Evolutionary conservation across 2,888 invertebrate species (phyloP).

Genomic region (Norana najaformis): DNA sequence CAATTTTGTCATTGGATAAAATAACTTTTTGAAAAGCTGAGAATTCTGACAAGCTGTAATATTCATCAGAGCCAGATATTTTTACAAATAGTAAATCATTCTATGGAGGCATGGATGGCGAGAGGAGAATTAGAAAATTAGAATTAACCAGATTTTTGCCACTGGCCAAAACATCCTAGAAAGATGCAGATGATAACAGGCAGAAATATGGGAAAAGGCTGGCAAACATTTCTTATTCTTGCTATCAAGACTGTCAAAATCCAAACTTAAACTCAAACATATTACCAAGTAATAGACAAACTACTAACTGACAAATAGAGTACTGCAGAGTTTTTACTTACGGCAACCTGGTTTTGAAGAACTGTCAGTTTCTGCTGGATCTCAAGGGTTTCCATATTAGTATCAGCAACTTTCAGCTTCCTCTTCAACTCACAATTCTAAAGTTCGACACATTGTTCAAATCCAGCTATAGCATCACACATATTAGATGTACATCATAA

Average conservation of each 20-base stretch:
- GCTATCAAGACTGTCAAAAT: background rate
- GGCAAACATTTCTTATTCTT: background rate
- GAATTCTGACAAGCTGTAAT: background rate
- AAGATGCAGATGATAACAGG: too few species aligned
- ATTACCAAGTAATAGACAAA: background rate
- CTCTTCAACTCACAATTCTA: constrained; percentile 9
- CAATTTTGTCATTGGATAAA: background rate
- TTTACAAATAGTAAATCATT: too few species aligned
- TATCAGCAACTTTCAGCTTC: background rate
- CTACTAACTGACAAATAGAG: background rate
- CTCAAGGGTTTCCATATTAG: background rate
- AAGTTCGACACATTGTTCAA: background rate
- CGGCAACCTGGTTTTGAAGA: background rate
- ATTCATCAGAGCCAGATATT: background rate
- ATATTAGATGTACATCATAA: too few species aligned
- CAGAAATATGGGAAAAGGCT: too few species aligned
- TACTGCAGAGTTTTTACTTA: background rate
- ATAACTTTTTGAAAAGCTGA: background rate
- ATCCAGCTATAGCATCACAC: background rate
- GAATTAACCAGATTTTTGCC: too few species aligned
- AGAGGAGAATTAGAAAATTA: too few species aligned
- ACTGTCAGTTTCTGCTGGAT: background rate
- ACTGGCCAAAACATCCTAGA: too few species aligned
- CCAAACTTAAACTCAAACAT: background rate
- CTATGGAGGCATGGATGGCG: too few species aligned